Conservation (phyloP, 2,888 invertebrate genomes). For the Miltochrista miniata region DNA sequence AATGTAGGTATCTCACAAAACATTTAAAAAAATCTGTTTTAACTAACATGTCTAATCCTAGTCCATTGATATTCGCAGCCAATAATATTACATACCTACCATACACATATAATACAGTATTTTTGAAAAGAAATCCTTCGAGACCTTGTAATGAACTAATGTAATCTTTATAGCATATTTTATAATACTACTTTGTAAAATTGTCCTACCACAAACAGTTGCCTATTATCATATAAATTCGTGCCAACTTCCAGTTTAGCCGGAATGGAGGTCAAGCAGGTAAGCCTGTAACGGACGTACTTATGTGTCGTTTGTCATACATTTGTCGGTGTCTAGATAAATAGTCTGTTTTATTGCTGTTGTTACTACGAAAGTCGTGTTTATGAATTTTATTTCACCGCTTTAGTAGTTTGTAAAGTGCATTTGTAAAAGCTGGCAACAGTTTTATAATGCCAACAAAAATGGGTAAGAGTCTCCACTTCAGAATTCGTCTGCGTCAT, state of each 20-base stretch:
- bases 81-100: conserved; percentile 2
- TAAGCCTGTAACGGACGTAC: conserved; percentile 35
- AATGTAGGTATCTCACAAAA: no score
- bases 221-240: conserved; percentile 67
- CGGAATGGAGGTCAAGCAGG: conserved; percentile 55
- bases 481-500: no score
- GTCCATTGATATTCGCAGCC: neutral
- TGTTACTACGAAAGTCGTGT: neutral
- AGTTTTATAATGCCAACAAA: no score
- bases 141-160: conserved; percentile 24
- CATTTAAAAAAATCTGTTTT: no score
- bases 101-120: no score
- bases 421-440: no score
- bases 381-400: neutral
- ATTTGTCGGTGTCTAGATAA: conserved; percentile 33
- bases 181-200: conserved; percentile 46
- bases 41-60: no score
- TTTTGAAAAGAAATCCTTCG: neutral
- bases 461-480: no score
- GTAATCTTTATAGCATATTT: conserved; percentile 20
- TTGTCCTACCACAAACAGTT: conserved; percentile 52
- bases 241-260: conserved; percentile 49
- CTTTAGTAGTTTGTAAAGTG: no score
- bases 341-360: conserved; percentile 21
- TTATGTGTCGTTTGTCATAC: conserved; percentile 26